These are phyloP conservation scores for Isaurus tuberculatus DNA, from an alignment of 92 coral and sea anemone genomes.

Conservation along the genomic window DNA sequence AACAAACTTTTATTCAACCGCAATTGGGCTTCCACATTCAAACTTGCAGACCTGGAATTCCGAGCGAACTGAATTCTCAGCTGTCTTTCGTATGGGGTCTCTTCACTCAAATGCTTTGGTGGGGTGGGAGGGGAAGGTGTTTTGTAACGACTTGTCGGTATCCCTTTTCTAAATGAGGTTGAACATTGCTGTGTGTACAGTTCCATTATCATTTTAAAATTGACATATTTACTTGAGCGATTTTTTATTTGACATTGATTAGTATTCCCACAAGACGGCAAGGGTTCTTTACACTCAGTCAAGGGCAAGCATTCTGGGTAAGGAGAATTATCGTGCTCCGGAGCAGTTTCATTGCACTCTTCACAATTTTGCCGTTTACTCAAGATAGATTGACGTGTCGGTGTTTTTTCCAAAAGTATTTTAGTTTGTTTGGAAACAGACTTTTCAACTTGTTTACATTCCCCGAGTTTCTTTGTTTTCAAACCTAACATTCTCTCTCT, in stretches of 20 bases:
- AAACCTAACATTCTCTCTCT: conserved; percentile 45
- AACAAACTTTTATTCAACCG: neutral
- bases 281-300: neutral
- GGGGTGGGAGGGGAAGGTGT: conserved; percentile 59
- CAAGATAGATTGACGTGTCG: neutral
- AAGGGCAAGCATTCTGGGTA: neutral
- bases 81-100: conserved; percentile 66
- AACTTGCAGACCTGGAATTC: conserved; percentile 72
- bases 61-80: conserved; percentile 69
- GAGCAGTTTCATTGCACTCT: neutral
- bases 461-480: conserved; percentile 30
- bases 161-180: conserved; percentile 75
- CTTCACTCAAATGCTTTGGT: conserved; percentile 8
- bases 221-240: neutral
- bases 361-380: neutral
- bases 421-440: neutral
- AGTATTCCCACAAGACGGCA: neutral
- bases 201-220: conserved; percentile 63
- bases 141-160: conserved; percentile 61
- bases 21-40: conserved; percentile 69
- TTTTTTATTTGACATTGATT: neutral
- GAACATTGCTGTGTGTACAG: conserved; percentile 74
- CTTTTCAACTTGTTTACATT: neutral
- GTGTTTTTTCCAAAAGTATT: neutral
- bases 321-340: neutral